These are phyloP conservation scores for honey bee (Apis mellifera) DNA, from an alignment of 1,140 invertebrate species.

Conservation along the genomic window Amel_HAv3.1 CM009931.2:14916001-14916500, in stretches of 20 bases:
- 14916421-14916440: conserved; percentile 78
- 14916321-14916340: neutral
- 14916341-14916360: neutral
- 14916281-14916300: neutral
- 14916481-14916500: conserved; percentile 85
- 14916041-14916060: conserved; percentile 20
- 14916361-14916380: neutral
- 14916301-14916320: neutral
- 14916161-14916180: conserved; percentile 88
- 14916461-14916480: conserved; percentile 81
- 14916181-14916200: conserved; percentile 65
- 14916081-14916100: conserved; percentile 73
- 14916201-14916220: neutral
- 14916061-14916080: conserved; percentile 79
- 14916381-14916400: conserved; percentile 1
- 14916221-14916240: no score
- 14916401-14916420: conserved; percentile 57
- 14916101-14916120: conserved; percentile 82
- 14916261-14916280: neutral
- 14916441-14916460: conserved; percentile 85
- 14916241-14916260: neutral
- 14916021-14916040: conserved; percentile 5
- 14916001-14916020: neutral
- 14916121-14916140: conserved; percentile 82
- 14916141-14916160: conserved; percentile 87